Evolutionary conservation across 2,797 vertebrate genomes (phyloP).

Genomic region (Aplochiton taeniatus): DNA sequence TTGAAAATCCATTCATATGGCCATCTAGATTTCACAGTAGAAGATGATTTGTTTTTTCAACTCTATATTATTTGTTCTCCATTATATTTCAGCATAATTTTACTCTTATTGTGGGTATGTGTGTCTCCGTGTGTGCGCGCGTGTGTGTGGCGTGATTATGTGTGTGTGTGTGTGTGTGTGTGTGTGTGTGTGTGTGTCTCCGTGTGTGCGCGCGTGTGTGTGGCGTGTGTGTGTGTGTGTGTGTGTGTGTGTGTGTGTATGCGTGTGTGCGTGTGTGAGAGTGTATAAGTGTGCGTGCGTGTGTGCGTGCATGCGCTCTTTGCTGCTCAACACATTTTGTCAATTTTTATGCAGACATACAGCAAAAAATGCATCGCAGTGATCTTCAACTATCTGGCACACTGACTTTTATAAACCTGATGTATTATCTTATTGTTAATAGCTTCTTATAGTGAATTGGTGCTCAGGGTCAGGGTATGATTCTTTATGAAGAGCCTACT

Average conservation of each 20-base stretch:
- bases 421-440: too few species aligned
- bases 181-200: slow-evolving; percentile 10
- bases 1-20: too few species aligned
- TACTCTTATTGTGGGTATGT: neutral
- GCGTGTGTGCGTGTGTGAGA: slow-evolving; percentile 12
- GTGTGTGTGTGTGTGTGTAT: slow-evolving; percentile 26
- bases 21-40: too few species aligned
- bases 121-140: slow-evolving; percentile 24
- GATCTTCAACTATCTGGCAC: too few species aligned
- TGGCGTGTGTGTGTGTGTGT: slow-evolving; percentile 27
- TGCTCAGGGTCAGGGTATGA: slow-evolving; percentile 6
- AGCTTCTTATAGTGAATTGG: neutral
- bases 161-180: neutral
- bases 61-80: too few species aligned
- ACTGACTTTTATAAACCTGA: too few species aligned
- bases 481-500: neutral
- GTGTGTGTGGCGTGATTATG: too few species aligned
- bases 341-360: too few species aligned
- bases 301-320: neutral
- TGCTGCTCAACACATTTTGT: too few species aligned
- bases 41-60: too few species aligned
- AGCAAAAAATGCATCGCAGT: too few species aligned
- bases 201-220: slow-evolving; percentile 21
- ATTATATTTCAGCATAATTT: too few species aligned
- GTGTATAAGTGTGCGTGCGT: neutral